Base-by-base conservation (phyloP, 2,888 invertebrate genomes). In the Notodonta dromedarius region DNA sequence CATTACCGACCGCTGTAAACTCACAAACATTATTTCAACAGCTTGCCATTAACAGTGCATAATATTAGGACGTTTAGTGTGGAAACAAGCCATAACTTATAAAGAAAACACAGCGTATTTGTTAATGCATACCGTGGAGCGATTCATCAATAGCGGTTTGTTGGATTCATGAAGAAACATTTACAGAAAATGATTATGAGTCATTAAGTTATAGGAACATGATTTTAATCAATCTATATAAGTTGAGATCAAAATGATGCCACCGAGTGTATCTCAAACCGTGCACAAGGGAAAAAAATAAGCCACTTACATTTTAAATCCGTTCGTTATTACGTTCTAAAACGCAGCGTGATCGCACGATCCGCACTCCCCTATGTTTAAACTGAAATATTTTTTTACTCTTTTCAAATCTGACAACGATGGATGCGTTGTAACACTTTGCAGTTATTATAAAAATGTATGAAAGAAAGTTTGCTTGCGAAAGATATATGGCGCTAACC, bases 381-480 rank as follows among this genome's bases (percentile, higher is more conserved):
- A 35, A 7, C 35, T 35, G 5, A 2, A 35, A 35, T 35, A 35
- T 35, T 3, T 35, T 35, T 4, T 24, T 24, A 35, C 48, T 48
- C 2, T 24, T 24, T 24, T n/a, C 2, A 24, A 51, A 51, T 51
- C 16, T 51, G 24, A 51, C 51, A 51, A 14, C 9, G 51, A 51
- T 51, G 9, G 51, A 51, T 24, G 51, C 24, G 7, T 51, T 51
- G 0, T 24, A 51, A 3, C 51, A 51, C 24, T 24, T 51, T 51
- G 51, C 51, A 51, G 51, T 51, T 51, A 51, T 51, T 51, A 51
- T 51, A 51, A 51, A 51, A 51, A 51, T 51, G 24, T 24, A 24
- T 24, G 51, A 51, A 51, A 51, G 24, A 16, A 24, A 51, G 51
- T n/a, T 51, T 11, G 48, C n/a, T 11, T 51, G 51, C 16, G 6